Evolutionary conservation across 2,797 vertebrate species (phyloP), one percentile per base, ranked within the genome.

Genomic region (Nothura maculosa): DNA sequence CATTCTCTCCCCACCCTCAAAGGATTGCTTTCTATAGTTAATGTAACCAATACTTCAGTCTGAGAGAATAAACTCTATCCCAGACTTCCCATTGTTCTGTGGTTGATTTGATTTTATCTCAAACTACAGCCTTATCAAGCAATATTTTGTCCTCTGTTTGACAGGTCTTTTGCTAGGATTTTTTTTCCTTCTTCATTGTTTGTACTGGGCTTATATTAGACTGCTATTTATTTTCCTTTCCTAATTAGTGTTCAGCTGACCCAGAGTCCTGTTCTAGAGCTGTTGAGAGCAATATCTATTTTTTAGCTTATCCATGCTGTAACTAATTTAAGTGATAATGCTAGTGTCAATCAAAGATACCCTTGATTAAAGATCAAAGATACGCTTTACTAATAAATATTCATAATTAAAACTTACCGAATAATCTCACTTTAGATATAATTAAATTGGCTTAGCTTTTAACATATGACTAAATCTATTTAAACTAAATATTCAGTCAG

Each of bases 61-160:
- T 93, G 48, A 95, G 58, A 84, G 73, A 42, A 93, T 78, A 94
- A 96, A 87, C 43, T 67, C 64, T 48, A 30, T 85, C 68, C 62
- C 73, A 95, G 82, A 87, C 40, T 92, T 72, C 82, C 86, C 81
- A 81, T 87, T 96, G 82, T 74, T 94, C 90, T 91, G 68, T 76
- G 75, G 73, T 75, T 88, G 80, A 92, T 94, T 96, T 94, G 85
- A 97, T 90, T 94, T 93, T 87, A 70, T 73, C 85, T 95, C 87
- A 79, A 84, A 94, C 80, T 93, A 92, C 67, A 96, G 58, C 63
- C 55, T 72, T 63, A 92, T 89, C 91, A 96, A 92, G 87, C 61
- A 86, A 64, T 75, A 62, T 92, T 85, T 95, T 92, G 78, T 96
- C 66, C 5, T 72, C 86, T 96, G 68, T 88, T 82, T 96, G 81